phyloP scores from a whole-genome alignment of 2,113 vertebrate genomes.

The Muntiacus muntjak region DNA sequence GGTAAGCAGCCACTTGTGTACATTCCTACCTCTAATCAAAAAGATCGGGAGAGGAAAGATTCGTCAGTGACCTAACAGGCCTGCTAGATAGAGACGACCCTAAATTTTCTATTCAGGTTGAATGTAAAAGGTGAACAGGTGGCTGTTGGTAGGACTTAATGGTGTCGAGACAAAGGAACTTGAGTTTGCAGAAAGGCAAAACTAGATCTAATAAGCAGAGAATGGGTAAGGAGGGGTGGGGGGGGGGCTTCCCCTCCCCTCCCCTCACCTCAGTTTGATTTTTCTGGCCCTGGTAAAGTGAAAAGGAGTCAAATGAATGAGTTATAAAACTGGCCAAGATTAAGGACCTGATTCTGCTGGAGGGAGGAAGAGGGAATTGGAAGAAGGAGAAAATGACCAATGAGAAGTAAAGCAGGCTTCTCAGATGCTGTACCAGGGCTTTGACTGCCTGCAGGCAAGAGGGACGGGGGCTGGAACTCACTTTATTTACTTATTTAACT shows the following conservation, averaged over 20 bases:
- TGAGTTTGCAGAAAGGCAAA: neutral
- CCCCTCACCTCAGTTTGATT: neutral
- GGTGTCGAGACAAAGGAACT: neutral
- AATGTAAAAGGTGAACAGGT: neutral
- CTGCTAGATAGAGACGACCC: neutral
- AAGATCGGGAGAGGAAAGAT: neutral
- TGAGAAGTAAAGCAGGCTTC: neutral
- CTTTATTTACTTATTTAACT: neutral
- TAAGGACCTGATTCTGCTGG: neutral
- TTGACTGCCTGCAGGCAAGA: neutral
- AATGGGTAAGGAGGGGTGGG: too few relatives aligned
- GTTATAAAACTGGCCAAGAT: neutral
- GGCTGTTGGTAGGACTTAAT: neutral
- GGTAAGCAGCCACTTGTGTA: neutral
- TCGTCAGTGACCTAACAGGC: neutral
- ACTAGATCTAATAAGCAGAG: neutral
- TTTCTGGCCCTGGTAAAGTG: neutral
- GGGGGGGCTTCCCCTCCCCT: neutral
- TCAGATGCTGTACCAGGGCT: fast-evolving
- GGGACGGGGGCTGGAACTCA: neutral
- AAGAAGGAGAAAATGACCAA: neutral
- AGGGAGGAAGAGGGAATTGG: neutral
- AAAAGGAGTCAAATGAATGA: neutral
- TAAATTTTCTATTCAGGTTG: neutral
- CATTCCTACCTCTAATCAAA: neutral